Evolutionary conservation across 2,113 vertebrate species (phyloP).

Genomic region (Orientallactaga bullata): DNA sequence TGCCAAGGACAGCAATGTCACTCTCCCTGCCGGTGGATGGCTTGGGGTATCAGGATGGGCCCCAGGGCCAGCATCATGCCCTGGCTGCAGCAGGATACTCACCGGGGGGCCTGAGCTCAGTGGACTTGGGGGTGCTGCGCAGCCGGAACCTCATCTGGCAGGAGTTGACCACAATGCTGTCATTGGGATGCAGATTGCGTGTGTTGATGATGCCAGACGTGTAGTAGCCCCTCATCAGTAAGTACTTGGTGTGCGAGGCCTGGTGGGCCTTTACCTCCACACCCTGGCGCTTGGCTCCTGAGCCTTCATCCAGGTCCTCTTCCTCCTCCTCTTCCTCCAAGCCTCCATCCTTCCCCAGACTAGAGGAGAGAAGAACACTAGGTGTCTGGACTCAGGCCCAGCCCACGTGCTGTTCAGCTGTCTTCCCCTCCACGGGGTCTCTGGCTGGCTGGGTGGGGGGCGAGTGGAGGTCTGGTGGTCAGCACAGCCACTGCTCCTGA

Average conservation of each 20-base stretch:
- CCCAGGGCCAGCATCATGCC: accelerated
- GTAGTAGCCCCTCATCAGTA: slow-evolving; percentile 95
- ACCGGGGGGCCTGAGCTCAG: slow-evolving; percentile 87
- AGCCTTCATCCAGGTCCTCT: slow-evolving; percentile 89
- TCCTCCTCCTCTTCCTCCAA: slow-evolving; percentile 91
- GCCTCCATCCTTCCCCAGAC: slow-evolving; percentile 91
- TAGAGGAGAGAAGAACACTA: slow-evolving; percentile 67
- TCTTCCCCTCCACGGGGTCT: background rate
- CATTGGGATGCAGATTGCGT: slow-evolving; percentile 92
- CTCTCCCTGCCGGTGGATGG: background rate
- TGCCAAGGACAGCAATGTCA: background rate
- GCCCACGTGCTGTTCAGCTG: too few relatives aligned
- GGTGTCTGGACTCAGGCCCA: accelerated
- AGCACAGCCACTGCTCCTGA: accelerated
- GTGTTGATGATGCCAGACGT: slow-evolving; percentile 92
- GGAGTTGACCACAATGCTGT: slow-evolving; percentile 96
- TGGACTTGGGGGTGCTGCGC: slow-evolving; percentile 84
- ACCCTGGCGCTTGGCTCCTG: slow-evolving; percentile 84
- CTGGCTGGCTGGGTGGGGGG: background rate
- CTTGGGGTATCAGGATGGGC: too few relatives aligned
- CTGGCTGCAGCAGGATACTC: slow-evolving; percentile 56
- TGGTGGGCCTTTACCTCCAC: slow-evolving; percentile 93
- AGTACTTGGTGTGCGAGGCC: slow-evolving; percentile 97
- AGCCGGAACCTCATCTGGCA: slow-evolving; percentile 92
- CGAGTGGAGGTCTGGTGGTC: background rate